phyloP scores from a whole-genome alignment of 2,797 vertebrate genomes.

The Sebastiscus tertius region DNA sequence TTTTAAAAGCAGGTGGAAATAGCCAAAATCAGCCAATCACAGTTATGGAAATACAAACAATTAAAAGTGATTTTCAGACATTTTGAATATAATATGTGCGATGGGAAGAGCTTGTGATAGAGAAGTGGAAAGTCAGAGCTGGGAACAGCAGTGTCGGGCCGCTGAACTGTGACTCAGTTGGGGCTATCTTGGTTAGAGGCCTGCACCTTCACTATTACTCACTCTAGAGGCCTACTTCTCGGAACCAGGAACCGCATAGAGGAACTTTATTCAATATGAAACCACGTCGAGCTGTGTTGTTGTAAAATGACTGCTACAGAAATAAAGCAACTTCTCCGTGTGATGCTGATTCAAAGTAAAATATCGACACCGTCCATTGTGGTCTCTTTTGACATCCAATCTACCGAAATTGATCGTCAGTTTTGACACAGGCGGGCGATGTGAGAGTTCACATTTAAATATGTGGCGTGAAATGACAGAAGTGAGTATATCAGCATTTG shows the following conservation, averaged over 20 bases:
- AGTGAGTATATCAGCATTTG: neutral
- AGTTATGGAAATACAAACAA: neutral
- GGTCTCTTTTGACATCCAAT: conserved; percentile 32
- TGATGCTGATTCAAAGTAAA: conserved; percentile 60
- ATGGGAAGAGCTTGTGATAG: neutral
- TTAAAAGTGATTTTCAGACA: neutral
- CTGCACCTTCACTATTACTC: conserved; percentile 85
- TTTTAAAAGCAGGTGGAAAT: neutral
- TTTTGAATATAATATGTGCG: neutral
- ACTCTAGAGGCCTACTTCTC: conserved; percentile 80
- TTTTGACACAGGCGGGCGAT: neutral
- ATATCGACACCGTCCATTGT: conserved; percentile 39
- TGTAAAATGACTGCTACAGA: conserved; percentile 55
- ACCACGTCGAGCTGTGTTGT: conserved; percentile 71
- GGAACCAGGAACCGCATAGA: conserved; percentile 83
- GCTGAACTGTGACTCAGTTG: conserved; percentile 72
- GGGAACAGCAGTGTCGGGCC: conserved; percentile 46
- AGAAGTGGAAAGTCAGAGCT: conserved; percentile 54
- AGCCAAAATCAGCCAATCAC: neutral
- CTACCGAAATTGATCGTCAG: conserved; percentile 26
- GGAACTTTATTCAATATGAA: conserved; percentile 88
- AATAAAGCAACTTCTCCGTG: conserved; percentile 46
- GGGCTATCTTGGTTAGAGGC: conserved; percentile 71
- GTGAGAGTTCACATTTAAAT: conserved; percentile 45
- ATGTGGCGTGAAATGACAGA: conserved; percentile 7